A percentile compares a stretch with the other conserved stretches of the same genome.
These are phyloP conservation scores for Psilopsiagon aurifrons DNA, from an alignment of 2,113 vertebrate genomes.

Conservation along the genomic window DNA sequence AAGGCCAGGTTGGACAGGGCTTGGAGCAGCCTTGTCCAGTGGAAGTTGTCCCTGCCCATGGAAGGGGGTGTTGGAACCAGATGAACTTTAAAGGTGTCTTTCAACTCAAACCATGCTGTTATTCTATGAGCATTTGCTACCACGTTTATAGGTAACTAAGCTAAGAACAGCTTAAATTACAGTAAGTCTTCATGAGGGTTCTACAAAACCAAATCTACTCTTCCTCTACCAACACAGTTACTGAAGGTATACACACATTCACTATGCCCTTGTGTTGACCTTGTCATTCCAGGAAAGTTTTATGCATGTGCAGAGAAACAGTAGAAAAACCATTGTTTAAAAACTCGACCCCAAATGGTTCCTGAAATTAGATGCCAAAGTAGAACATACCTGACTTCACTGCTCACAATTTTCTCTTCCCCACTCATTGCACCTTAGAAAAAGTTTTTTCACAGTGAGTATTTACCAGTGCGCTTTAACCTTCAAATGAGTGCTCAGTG, in stretches of 20 bases:
- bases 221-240: not conserved
- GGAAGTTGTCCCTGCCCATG: no score
- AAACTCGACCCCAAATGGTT: not conserved
- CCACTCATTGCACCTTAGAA: not conserved
- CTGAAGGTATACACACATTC: not conserved
- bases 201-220: not conserved
- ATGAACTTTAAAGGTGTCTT: no score
- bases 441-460: not conserved
- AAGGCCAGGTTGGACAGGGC: no score
- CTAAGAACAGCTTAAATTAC: not conserved
- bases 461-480: not conserved
- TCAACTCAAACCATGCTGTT: no score
- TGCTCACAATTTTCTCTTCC: not conserved
- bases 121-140: no score
- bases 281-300: not conserved
- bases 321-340: not conserved
- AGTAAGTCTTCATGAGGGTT: not conserved
- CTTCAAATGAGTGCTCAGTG: not conserved
- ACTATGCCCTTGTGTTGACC: not conserved
- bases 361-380: not conserved
- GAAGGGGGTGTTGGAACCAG: no score
- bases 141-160: not conserved
- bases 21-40: no score
- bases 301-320: not conserved
- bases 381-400: not conserved